These are phyloP conservation scores for Phalacrocorax carbo DNA, from an alignment of 2,113 vertebrate species.

Conservation along the genomic window DNA sequence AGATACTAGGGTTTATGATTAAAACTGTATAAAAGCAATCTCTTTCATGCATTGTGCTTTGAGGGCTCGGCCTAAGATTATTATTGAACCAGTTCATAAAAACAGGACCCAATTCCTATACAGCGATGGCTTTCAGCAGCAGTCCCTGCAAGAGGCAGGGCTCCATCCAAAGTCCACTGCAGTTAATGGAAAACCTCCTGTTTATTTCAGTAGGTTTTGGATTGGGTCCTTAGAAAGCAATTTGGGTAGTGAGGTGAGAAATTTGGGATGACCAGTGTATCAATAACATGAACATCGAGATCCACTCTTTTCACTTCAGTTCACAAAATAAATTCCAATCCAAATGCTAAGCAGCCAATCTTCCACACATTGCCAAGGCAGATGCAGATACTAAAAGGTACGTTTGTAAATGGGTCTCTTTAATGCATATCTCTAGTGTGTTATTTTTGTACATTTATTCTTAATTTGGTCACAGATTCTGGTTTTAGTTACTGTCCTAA, in stretches of 20 bases:
- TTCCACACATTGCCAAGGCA: background rate
- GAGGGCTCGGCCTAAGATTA: background rate
- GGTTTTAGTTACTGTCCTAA: background rate
- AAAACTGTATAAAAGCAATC: background rate
- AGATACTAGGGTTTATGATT: background rate
- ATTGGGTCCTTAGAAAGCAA: background rate
- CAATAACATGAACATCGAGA: rapidly evolving
- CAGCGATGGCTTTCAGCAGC: background rate
- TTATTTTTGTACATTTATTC: background rate
- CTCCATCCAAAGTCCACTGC: background rate
- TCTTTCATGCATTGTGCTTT: background rate
- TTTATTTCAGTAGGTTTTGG: background rate
- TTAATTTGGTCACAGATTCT: background rate
- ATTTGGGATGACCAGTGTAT: background rate
- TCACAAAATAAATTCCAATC: background rate
- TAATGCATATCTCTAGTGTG: background rate
- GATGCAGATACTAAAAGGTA: background rate
- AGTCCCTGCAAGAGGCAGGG: background rate
- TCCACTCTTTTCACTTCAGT: background rate
- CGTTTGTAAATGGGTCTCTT: background rate
- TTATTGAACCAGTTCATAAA: background rate
- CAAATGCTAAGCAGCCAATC: background rate
- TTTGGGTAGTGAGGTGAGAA: background rate
- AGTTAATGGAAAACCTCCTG: background rate
- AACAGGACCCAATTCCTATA: background rate